Percentiles rank a stretch among this genome's conserved stretches.
These are phyloP conservation scores for Amyelois transitella DNA, from an alignment of 1,140 invertebrate genomes.

Conservation along the genomic window DNA sequence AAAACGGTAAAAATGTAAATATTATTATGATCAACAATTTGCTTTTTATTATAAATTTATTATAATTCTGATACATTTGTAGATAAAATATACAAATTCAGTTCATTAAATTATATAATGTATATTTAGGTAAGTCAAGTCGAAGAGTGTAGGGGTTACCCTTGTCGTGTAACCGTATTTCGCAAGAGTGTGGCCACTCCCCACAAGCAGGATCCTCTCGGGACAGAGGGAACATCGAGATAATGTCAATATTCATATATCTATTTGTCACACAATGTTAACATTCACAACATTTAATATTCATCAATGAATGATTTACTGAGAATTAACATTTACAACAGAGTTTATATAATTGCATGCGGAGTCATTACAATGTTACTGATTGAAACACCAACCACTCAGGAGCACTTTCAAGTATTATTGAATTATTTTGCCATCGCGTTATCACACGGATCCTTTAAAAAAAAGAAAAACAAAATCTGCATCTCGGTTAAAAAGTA, in stretches of 20 bases:
- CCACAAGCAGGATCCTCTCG: neutral
- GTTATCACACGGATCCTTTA: too few species aligned
- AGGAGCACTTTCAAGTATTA: too few species aligned
- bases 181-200: neutral
- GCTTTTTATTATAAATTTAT: slow-evolving; percentile 13
- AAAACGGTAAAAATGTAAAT: slow-evolving; percentile 24
- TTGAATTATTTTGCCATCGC: too few species aligned
- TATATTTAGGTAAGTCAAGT: neutral
- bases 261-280: neutral
- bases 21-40: slow-evolving; percentile 20
- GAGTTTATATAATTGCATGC: too few species aligned
- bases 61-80: slow-evolving; percentile 7
- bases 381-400: too few species aligned
- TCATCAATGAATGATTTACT: neutral
- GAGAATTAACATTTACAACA: too few species aligned
- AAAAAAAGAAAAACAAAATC: too few species aligned
- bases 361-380: too few species aligned
- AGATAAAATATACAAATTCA: neutral
- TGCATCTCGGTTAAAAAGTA: too few species aligned
- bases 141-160: neutral
- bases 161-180: neutral
- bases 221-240: neutral
- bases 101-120: neutral
- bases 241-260: neutral
- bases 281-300: neutral